Base-by-base conservation (phyloP, 2,888 invertebrate species). In the Stratiomys singularior region DNA sequence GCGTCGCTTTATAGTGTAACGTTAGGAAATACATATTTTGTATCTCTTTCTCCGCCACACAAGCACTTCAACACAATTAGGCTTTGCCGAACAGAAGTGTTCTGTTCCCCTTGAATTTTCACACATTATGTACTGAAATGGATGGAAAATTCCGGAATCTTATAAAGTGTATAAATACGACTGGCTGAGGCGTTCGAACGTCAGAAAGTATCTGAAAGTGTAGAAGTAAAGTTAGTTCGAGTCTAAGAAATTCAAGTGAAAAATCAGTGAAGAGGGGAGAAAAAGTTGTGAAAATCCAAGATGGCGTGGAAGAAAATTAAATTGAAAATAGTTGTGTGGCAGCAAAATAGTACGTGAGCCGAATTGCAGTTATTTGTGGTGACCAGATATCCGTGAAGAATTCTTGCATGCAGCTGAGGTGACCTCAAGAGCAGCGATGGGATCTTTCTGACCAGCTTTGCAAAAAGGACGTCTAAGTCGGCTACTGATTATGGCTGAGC, bases 81-180 rank as follows among this genome's bases (percentile, higher is more conserved):
- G 37, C 37, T 5, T 37, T 37, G 3, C 9, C 37, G 3, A 37
- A 9, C 5, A 37, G 9, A 37, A 37, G 3, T 37, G 9, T 37
- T 37, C 37, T n/a, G 9, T 37, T 37, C 37, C 37, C 37, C 37
- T 37, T 37, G 9, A 37, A 3, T 37, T 37, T 37, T 5, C 9
- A 9, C 9, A 37, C 37, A 37, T 37, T 5, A 37, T 5, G 9
- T 37, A 37, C 3, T 3, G 7, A 30, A 64, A 0, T 15, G 69
- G 23, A 25, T 69, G 74, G 74, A 74, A 74, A 60, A 60, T 74
- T 74, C 74, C 74, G 74, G 74, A 74, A 74, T 37, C 37, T 7
- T 74, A 60, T 44, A 47, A 23, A 18, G 11, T 11, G 37, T 60
- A 74, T 74, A 74, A 74, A 74, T 74, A 74, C 25, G 47, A 69